A percentile compares a stretch with the other conserved stretches of the same genome.
These are phyloP conservation scores for Serripes groenlandicus DNA, from an alignment of 2,888 invertebrate genomes.

Conservation along the genomic window DNA sequence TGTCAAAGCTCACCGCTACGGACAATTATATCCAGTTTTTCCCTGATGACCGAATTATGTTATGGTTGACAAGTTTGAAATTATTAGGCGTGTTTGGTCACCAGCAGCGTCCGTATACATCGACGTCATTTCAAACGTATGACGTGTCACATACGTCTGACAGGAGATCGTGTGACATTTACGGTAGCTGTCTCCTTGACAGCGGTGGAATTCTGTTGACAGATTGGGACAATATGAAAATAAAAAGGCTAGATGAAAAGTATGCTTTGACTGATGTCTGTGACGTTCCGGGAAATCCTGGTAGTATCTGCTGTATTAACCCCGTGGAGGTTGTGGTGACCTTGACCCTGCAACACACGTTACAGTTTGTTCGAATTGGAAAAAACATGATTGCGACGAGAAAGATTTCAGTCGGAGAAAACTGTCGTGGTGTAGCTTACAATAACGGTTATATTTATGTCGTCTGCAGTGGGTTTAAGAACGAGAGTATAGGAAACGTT, in stretches of 20 bases:
- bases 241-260: slow-evolving; percentile 40
- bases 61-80: slow-evolving; percentile 48
- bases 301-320: slow-evolving; percentile 37
- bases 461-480: slow-evolving; percentile 57
- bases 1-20: slow-evolving; percentile 13
- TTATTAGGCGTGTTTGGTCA: slow-evolving; percentile 43
- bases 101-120: slow-evolving; percentile 38
- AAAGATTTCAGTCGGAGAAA: slow-evolving; percentile 37
- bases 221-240: slow-evolving; percentile 58
- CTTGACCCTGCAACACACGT: slow-evolving; percentile 39
- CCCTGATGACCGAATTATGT: slow-evolving; percentile 36
- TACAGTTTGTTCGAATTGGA: slow-evolving; percentile 46
- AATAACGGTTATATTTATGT: slow-evolving; percentile 50
- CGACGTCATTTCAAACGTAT: slow-evolving; percentile 28
- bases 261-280: slow-evolving; percentile 30
- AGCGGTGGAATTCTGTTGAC: slow-evolving; percentile 44
- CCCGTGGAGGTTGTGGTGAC: slow-evolving; percentile 47
- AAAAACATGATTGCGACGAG: slow-evolving; percentile 29
- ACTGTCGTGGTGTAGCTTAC: slow-evolving; percentile 49
- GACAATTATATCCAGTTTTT: slow-evolving; percentile 31
- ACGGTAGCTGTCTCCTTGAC: slow-evolving; percentile 39
- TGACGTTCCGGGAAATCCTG: slow-evolving; percentile 35
- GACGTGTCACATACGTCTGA: slow-evolving; percentile 41
- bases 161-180: slow-evolving; percentile 47
- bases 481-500: slow-evolving; percentile 43